Evolutionary conservation across 2,113 vertebrate genomes (phyloP), one percentile per base, ranked within the genome.

Genomic region (Coregonus clupeaformis): DNA sequence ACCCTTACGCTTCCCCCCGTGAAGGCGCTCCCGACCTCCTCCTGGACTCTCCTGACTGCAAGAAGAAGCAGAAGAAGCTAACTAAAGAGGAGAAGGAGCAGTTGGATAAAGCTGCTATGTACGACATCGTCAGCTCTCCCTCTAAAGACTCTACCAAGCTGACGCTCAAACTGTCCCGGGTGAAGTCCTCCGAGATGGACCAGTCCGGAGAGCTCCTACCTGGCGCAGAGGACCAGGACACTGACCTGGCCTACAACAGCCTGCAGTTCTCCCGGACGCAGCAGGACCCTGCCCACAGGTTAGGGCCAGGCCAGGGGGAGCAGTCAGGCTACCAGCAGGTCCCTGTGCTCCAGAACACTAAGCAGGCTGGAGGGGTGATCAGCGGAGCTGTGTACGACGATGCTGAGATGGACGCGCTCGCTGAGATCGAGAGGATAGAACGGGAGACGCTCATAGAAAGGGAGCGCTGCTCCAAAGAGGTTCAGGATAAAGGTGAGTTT

Each of bases 401-500:
- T 87, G 94, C 95, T 75, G 97, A 99, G 87, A 94, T 97, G 89
- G 97, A 99, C 75, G 93, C 97, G 57, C 90, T 98, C 85, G 94
- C 95, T 81, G 97, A 99, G 92, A 96, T 97, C 75, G 97, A 99
- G 77, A 95, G 97, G 91, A 97, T 98, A 94, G 97, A 99, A 78
- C 95, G 95, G 4, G 97, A 99, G 91, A 95, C 97, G 64, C 96
- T 95, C 89, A 96, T 94, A 86, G 97, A 99, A 89, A 95, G 94
- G 89, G 97, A 99, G 70, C 95, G 96, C 74, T 96, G 96, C 93
- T 97, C 96, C 82, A 99, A 99, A 90, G 95, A 96, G 94, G 97
- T 99, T 88, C 97, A 98, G 93, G 97, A 99, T 92, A 99, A 99
- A 98, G 97, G 97, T 99, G 92, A 90, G 91, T 90, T 60, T 52